Evolutionary conservation across 2,888 invertebrate species (phyloP), one percentile per base, ranked within the genome.

Genomic region (Helleia helle): DNA sequence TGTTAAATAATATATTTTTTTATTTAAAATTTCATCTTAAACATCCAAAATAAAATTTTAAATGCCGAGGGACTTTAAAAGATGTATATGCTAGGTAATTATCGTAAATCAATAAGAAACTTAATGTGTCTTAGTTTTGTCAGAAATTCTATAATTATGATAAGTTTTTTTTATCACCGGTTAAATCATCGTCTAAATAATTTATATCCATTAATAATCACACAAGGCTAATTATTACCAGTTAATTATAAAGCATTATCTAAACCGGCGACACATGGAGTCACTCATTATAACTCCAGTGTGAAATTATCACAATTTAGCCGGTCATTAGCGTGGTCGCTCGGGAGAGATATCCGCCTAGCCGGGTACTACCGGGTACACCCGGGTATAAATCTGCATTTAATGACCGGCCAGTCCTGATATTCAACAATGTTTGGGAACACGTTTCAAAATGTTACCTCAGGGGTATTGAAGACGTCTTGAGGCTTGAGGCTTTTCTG

Each of bases 281-380:
- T 40, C 44, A 18, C 42, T 44, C 40, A 31, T 43, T 30, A 29
- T 38, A 42, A 48, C 41, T 46, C 46, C 38, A 41, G 46, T 38
- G 48, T 46, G 44, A 47, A 85, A 86, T 86, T 84, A 85, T 86
- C 83, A 84, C 84, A 83, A 83, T 86, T 86, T 83, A 80, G 77
- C 58, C 75, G 83, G 85, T 84, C 85, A 85, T 86, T 86, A 86
- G 81, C 63, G 69, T 65, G 73, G 75, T 79, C 81, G 80, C 79
- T 58, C 72, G 71, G 79, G 83, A 71, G 81, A 84, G 84, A 85
- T 86, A 85, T 74, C 77, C 74, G 68, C 57, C 62, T 67, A 59
- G 64, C 59, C 65, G 63, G n/a, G n/a, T n/a, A n/a, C n/a, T n/a
- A n/a, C n/a, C n/a, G n/a, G n/a, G n/a, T n/a, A n/a, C n/a, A 59